These are phyloP conservation scores for Hyles euphorbiae DNA, from an alignment of 1,140 invertebrate species.

Conservation along the genomic window DNA sequence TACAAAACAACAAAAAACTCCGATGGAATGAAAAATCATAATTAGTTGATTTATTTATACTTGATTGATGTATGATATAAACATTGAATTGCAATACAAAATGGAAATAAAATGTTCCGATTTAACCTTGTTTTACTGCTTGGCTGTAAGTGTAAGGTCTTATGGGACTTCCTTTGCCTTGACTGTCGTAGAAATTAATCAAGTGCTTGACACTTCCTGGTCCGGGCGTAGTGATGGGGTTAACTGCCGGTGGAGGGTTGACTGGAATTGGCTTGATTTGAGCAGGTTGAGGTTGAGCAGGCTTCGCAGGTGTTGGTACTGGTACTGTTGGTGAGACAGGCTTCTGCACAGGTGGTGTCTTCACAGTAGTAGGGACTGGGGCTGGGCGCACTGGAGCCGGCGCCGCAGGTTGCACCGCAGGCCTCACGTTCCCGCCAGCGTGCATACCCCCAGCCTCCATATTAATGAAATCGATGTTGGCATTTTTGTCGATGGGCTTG, in stretches of 20 bases:
- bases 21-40: too few relatives aligned
- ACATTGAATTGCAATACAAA: too few relatives aligned
- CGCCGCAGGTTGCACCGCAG: slow-evolving; percentile 10
- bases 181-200: slow-evolving; percentile 60
- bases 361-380: neutral
- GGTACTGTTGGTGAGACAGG: slow-evolving; percentile 6
- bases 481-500: slow-evolving; percentile 59
- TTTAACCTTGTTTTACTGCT: slow-evolving; percentile 62
- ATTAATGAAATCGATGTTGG: slow-evolving; percentile 65
- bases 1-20: too few relatives aligned
- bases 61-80: too few relatives aligned
- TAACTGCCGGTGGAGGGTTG: slow-evolving; percentile 37
- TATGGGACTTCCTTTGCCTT: slow-evolving; percentile 58
- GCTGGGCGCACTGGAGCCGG: slow-evolving; percentile 11
- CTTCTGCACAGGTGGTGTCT: slow-evolving; percentile 11
- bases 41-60: too few relatives aligned
- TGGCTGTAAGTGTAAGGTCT: slow-evolving; percentile 62
- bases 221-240: slow-evolving; percentile 54
- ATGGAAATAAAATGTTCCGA: too few relatives aligned
- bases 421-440: slow-evolving; percentile 14
- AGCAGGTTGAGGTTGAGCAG: slow-evolving; percentile 12
- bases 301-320: slow-evolving; percentile 17
- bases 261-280: slow-evolving; percentile 42
- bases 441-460: slow-evolving; percentile 48
- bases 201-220: slow-evolving; percentile 61